These are phyloP conservation scores for Halesus radiatus DNA, from an alignment of 1,140 invertebrate genomes.

Conservation along the genomic window DNA sequence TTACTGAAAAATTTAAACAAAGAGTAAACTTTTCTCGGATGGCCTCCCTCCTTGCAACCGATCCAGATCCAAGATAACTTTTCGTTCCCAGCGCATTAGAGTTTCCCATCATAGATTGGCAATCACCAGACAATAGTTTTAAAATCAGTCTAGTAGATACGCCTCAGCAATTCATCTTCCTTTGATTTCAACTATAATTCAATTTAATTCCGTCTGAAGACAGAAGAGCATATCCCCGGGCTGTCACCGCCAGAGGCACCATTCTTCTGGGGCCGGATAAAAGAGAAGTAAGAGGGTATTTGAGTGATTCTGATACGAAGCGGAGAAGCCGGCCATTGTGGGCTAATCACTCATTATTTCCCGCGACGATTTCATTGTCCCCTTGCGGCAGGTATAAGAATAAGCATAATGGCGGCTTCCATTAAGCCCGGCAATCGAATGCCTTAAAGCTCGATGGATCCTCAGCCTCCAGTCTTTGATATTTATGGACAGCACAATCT, in stretches of 20 bases:
- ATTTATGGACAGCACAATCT: conserved; percentile 42
- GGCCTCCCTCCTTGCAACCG: no score
- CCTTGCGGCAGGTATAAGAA: conserved; percentile 22
- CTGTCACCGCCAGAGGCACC: conserved; percentile 44
- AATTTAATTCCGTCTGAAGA: conserved; percentile 52
- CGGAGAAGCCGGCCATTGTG: conserved; percentile 42
- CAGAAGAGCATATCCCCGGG: conserved; percentile 8
- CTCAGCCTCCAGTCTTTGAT: background rate
- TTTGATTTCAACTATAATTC: conserved; percentile 54
- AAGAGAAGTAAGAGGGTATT: conserved; percentile 40
- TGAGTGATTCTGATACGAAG: conserved; percentile 50
- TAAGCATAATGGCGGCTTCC: conserved; percentile 26
- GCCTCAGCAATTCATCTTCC: conserved; percentile 44
- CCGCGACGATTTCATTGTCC: conserved; percentile 42
- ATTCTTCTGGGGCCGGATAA: conserved; percentile 50
- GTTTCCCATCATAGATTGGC: background rate
- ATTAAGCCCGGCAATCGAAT: conserved; percentile 22
- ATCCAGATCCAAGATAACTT: no score
- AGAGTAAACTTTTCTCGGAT: no score
- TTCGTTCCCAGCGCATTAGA: background rate
- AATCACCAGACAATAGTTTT: conserved; percentile 42
- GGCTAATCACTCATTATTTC: conserved; percentile 53
- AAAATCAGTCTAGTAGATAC: conserved; percentile 21
- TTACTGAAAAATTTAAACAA: no score
- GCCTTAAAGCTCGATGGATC: conserved; percentile 16